Percentiles rank a stretch among this genome's conserved stretches.
phyloP scores from a whole-genome alignment of 2,888 invertebrate species.

The Colletes collaris region DNA sequence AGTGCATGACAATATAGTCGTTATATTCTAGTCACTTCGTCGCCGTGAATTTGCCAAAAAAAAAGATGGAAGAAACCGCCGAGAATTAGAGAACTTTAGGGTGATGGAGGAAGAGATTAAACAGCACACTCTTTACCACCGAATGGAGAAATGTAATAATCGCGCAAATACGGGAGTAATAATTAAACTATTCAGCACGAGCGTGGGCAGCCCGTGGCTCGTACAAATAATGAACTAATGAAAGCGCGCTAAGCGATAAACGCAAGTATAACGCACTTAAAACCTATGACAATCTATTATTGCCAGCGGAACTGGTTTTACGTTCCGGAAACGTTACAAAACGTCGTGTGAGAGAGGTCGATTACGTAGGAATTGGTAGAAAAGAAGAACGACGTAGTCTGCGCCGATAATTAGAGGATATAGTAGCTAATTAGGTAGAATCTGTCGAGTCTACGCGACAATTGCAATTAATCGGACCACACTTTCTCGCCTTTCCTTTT shows the following conservation, averaged over 20 bases:
- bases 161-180: neutral
- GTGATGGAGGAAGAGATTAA: neutral
- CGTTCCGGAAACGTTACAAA: slow-evolving; percentile 59
- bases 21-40: slow-evolving; percentile 71
- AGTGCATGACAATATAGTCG: slow-evolving; percentile 81
- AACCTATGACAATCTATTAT: slow-evolving; percentile 80
- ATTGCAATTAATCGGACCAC: slow-evolving; percentile 72
- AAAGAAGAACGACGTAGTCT: slow-evolving; percentile 55
- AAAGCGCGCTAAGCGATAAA: slow-evolving; percentile 1
- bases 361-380: slow-evolving; percentile 74
- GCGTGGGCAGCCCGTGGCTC: neutral
- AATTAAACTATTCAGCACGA: neutral
- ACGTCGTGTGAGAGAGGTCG: slow-evolving; percentile 63
- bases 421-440: slow-evolving; percentile 56
- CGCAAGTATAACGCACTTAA: slow-evolving; percentile 40
- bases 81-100: slow-evolving; percentile 20
- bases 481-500: slow-evolving; percentile 71
- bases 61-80: slow-evolving; percentile 14
- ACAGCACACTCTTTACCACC: neutral
- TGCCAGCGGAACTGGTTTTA: slow-evolving; percentile 66
- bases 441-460: slow-evolving; percentile 65
- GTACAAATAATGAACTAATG: neutral
- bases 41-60: slow-evolving; percentile 66
- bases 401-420: slow-evolving; percentile 60
- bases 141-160: neutral